phyloP scores from a whole-genome alignment of 2,888 invertebrate genomes.

The Nomada hirtipes region DNA sequence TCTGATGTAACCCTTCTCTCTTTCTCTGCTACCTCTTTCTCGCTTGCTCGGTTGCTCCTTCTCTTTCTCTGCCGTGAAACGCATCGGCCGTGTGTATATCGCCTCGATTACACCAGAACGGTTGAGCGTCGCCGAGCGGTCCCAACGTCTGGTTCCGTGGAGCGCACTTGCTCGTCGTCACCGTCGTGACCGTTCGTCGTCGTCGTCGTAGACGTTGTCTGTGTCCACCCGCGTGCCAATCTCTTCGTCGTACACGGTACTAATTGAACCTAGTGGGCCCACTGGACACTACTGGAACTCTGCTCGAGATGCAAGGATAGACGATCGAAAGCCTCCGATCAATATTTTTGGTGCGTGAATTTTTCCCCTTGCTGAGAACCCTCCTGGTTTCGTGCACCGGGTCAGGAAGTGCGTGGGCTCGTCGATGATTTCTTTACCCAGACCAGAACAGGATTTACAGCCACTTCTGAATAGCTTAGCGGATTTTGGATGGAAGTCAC shows the following conservation, averaged over 20 bases:
- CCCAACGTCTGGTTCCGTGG: constrained; percentile 65
- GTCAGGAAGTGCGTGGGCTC: neutral
- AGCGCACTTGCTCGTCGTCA: constrained; percentile 64
- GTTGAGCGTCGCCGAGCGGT: constrained; percentile 67
- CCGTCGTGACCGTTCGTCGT: constrained; percentile 17
- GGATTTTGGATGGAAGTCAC: constrained; percentile 1
- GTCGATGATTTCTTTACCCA: constrained; percentile 3
- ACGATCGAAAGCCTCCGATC: constrained; percentile 4
- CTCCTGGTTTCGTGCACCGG: constrained; percentile 6
- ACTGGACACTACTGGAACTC: constrained; percentile 2
- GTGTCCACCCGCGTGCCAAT: constrained; percentile 29
- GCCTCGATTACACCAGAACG: constrained; percentile 72
- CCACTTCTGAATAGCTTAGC: neutral
- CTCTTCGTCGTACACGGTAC: constrained; percentile 7
- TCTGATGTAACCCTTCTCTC: constrained; percentile 72
- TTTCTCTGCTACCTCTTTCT: constrained; percentile 45
- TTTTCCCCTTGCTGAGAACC: neutral
- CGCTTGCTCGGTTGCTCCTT: constrained; percentile 50
- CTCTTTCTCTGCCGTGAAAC: constrained; percentile 66
- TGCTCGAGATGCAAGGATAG: neutral
- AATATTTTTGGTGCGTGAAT: constrained; percentile 1
- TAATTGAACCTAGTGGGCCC: constrained; percentile 36
- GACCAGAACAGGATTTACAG: constrained; percentile 10
- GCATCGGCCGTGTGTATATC: constrained; percentile 67
- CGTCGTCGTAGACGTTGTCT: constrained; percentile 52